Base-by-base conservation (phyloP, 2,113 vertebrate species). In the Hemiprocne comata region DNA sequence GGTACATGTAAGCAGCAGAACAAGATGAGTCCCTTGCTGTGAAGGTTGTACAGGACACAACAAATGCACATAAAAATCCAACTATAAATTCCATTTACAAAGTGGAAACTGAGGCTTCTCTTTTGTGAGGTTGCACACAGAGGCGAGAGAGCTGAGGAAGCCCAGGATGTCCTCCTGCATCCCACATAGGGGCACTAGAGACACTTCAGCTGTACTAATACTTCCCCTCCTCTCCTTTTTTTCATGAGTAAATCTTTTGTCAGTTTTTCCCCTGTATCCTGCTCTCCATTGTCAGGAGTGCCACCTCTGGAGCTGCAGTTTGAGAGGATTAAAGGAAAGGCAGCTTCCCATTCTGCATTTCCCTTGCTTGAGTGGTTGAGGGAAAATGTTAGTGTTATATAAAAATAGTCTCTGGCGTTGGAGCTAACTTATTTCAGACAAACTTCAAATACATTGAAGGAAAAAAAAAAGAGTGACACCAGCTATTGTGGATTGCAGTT, bases 381-480 rank as follows among this genome's bases (percentile, higher is more conserved):
- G 66, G 55, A 89, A 90, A 96, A 94, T 90, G 44, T 95, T 93
- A 81, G 62, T 80, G 36, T 72, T 90, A 7, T 11, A 53, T 58
- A 87, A 90, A 91, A 90, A 73, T 90, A 50, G 74, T 65, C 89
- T 92, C 58, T 95, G 74, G 51, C 85, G 21, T 36, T 53, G 28
- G 89, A 83, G 89, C 65, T 8, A 29, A n/a, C 60, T 91, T 87
- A 46, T 87, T 94, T 92, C 61, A 36, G 72, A 53, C 46, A 74
- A 65, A 26, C 53, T 84, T 79, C 73, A 90, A 92, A 82, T 58
- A 46, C 5, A 8, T n/a, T 38, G 25, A 38, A 42, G 23, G 4
- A 7, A 31, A 29, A n/a, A 38, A 38, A 46, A 62, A 26, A 64
- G 7, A 72, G 12, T 64, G 61, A 83, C 46, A 70, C 13, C 40